Base-by-base conservation (phyloP, 1,140 invertebrate genomes). In the Tribolium madens region DNA sequence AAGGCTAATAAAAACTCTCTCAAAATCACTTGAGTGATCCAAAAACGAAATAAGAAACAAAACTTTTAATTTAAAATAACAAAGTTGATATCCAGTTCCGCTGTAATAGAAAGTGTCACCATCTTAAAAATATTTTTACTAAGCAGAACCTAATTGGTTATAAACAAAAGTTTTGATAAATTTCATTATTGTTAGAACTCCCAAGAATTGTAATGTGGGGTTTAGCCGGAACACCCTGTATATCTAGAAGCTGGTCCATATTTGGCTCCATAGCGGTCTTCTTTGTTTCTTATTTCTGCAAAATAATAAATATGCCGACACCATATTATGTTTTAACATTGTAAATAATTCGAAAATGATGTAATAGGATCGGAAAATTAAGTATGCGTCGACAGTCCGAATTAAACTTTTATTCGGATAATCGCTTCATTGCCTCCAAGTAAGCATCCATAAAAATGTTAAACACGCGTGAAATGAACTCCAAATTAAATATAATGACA, bases 391-490 rank as follows among this genome's bases (percentile, higher is more conserved):
- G 10, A 14, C 52, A 18, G 52, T 18, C 52, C 3, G 17, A 14
- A 26, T 57, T 57, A 57, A 57, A 18, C 21, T 57, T 57, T 57
- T 57, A 57, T 52, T 52, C 50, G 17, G 5, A 52, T 57, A 21
- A 57, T 57, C 52, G 14, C 52, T 17, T 26, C 52, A 21, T 57
- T 21, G 18, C 18, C 18, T 21, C 52, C 26, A 5, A 33, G 57
- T 33, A 64, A 33, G 26, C 21, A 64, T 33, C 57, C 6, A 64
- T 64, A 64, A 60, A 60, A 60, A 60, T 60, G 53, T 60, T 18
- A 60, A 64, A 64, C 57, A 64, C 57, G 57, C 57, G 57, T 64
- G 57, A 64, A 64, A 64, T 64, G 21, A 64, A 33, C 57, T 33
- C 36, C 57, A 64, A 33, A 64, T 64, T 64, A 64, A 31, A 64